Base-by-base conservation (phyloP, 1,140 invertebrate genomes). In the Drosophila bocki region DNA sequence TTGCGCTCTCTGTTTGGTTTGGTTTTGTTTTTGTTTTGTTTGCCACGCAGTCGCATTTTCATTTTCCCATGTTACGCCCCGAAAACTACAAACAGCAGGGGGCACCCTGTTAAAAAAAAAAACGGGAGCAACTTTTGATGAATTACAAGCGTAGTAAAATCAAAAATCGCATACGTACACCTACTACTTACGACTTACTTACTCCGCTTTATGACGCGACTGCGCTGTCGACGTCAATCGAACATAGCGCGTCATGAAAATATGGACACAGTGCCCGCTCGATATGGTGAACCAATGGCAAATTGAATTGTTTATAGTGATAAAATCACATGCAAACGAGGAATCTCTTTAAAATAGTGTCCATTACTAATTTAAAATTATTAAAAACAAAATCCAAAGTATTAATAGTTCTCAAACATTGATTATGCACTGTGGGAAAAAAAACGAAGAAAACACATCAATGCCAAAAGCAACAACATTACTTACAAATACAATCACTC, bases 41-140 rank as follows among this genome's bases (percentile, higher is more conserved):
- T 80, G 68, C 78, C 65, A 87, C 84, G 80, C 83, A 88, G 84
- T 59, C 83, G 83, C 83, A 87, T 75, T 78, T 83, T 86, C 51
- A 59, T 68, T 81, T 80, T 33, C 53, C 51, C 50, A 45, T 76
- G 51, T 62, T 85, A 79, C 83, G 79, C 79, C 79, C 79, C 45
- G 62, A 82, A 86, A 47, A 69, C 42, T 44, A 22, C 26, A 56
- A 44, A 41, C 13, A 22, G 47, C 67, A 45, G 71, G 39, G 42
- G 64, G 53, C 84, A 87, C 84, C 83, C 80, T 85, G 84, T 80
- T 57, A 6, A 22, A 12, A 22, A 22, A 60, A 37, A 15, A 63
- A 62, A 11, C 29, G 29, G 56, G 42, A 62, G 57, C 44, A 51
- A 37, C 33, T 33, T 65, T 84, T 88, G 80, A 87, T 87, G 84